Evolutionary conservation across 2,888 invertebrate genomes (phyloP), one percentile per base, ranked within the genome.

Genomic region (Petrophora chlorosata): DNA sequence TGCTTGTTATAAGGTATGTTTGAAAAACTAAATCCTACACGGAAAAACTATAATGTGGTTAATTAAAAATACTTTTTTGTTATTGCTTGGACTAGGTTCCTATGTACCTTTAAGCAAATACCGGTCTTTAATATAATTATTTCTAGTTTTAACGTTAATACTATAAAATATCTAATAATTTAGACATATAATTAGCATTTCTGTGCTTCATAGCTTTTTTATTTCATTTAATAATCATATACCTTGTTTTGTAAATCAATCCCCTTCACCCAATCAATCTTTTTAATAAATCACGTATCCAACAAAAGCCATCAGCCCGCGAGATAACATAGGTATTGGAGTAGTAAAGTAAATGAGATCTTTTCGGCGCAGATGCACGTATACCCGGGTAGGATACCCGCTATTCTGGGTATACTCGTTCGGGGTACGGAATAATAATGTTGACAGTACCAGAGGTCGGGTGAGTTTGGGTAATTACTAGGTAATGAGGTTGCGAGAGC

Each of bases 281-380:
- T 65, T 68, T 65, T 70, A 65, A 72, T 70, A 68, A 66, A 65
- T 60, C 63, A 52, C 56, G 56, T 62, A 71, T 65, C 58, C 58
- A 61, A 56, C 61, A 59, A 63, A 70, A 70, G 62, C 60, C 62
- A 67, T 66, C 61, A 52, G 59, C 61, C 55, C 44, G 52, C 61
- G 48, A 61, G 62, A 57, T 67, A 60, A 63, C 63, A 61, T 57
- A 60, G 60, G 66, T 71, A 75, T 73, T 67, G 70, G 61, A 58
- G 74, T 63, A 67, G 71, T 75, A 75, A 75, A 75, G 71, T 70
- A 74, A 74, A 75, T 75, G 74, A 74, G 74, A 73, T 73, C 68
- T 73, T 74, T 75, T 65, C 71, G 67, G 64, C 70, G 62, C 71
- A 74, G 74, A 70, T 73, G 74, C 74, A 75, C 74, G 74, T 73